Conservation (phyloP, 2,797 vertebrate species). For the Scyliorhinus canicula region DNA sequence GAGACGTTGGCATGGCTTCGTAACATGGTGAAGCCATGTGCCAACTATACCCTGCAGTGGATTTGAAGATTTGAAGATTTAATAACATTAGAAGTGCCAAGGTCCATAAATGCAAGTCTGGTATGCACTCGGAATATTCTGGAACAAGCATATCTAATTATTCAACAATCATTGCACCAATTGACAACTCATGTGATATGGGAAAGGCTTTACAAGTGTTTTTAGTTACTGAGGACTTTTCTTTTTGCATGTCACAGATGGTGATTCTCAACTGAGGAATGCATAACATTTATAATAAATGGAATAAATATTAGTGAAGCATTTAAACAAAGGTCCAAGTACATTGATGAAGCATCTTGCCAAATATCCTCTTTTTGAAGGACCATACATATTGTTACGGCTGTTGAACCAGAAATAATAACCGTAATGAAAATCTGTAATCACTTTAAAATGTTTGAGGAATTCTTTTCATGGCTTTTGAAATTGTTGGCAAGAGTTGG, state of each 20-base stretch:
- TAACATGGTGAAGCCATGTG: not conserved
- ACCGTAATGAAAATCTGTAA: no score
- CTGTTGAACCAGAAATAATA: no score
- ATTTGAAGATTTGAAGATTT: not conserved
- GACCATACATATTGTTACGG: no score
- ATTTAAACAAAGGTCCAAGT: not conserved
- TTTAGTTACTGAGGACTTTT: not conserved
- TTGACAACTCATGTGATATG: not conserved
- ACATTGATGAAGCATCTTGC: no score
- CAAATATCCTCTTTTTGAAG: no score
- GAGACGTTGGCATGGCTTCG: not conserved
- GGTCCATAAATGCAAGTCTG: not conserved
- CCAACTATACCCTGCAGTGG: not conserved
- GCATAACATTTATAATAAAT: not conserved
- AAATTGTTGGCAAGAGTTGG: no score
- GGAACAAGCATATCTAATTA: not conserved
- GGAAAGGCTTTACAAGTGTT: no score
- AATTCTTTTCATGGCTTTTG: no score
- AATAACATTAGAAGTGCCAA: not conserved
- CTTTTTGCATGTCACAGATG: no score
- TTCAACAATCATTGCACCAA: not conserved
- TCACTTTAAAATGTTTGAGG: no score
- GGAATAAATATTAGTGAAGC: not conserved
- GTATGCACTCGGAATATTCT: not conserved
- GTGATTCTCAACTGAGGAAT: no score